Evolutionary conservation across 2,888 invertebrate species (phyloP).

Genomic region (Hermodice carunculata): DNA sequence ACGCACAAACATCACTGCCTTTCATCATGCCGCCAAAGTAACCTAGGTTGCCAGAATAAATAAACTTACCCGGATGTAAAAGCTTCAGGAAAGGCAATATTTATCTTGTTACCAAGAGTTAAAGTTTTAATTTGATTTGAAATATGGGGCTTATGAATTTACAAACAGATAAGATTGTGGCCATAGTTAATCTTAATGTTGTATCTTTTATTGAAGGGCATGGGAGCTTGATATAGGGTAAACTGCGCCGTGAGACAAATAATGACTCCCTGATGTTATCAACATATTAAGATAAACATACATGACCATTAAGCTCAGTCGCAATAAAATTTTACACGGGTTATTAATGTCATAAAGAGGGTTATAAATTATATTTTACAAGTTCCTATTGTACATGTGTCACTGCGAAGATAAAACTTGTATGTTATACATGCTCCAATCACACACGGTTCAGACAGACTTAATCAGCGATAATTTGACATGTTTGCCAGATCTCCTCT

Average conservation of each 20-base stretch:
- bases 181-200: not conserved
- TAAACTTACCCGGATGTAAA: not conserved
- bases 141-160: slow-evolving; percentile 1
- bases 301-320: not conserved
- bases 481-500: too few relatives aligned
- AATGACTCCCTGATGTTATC: not conserved
- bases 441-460: too few relatives aligned
- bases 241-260: too few relatives aligned
- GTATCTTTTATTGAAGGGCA: not conserved
- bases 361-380: slow-evolving; percentile 2
- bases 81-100: slow-evolving; percentile 5
- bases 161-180: slow-evolving; percentile 1
- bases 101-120: slow-evolving; percentile 3
- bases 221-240: too few relatives aligned
- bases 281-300: not conserved
- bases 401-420: too few relatives aligned
- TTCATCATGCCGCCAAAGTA: too few relatives aligned
- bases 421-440: too few relatives aligned
- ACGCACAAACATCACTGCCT: not conserved
- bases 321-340: slow-evolving; percentile 7
- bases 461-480: too few relatives aligned
- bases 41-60: too few relatives aligned
- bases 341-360: slow-evolving; percentile 15
- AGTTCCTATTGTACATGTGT: too few relatives aligned
- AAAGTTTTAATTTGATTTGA: slow-evolving; percentile 2